Percentiles rank a stretch among this genome's conserved stretches.
These are phyloP conservation scores for Platichthys flesus DNA, from an alignment of 2,113 vertebrate genomes.

Conservation along the genomic window DNA sequence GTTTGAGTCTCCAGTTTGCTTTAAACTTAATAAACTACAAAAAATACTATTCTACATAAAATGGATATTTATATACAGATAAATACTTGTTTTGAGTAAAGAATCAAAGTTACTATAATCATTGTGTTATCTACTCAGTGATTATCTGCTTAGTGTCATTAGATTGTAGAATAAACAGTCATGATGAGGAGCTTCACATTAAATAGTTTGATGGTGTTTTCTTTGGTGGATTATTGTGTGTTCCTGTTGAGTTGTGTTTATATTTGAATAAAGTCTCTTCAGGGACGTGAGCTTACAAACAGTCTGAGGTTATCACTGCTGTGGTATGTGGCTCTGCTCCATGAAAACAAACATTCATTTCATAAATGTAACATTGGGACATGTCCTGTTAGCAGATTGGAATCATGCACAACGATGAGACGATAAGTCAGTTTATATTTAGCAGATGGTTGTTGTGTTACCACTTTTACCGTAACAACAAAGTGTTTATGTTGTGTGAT, in stretches of 20 bases:
- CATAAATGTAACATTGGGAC: neutral
- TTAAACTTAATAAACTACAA: too few species aligned
- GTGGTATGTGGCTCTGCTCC: neutral
- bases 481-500: too few species aligned
- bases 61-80: too few species aligned
- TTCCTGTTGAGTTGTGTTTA: neutral
- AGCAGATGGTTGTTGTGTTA: too few species aligned
- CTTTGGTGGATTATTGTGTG: neutral
- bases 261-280: neutral
- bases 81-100: too few species aligned
- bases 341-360: neutral
- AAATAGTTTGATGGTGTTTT: neutral
- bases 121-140: too few species aligned
- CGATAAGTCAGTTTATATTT: too few species aligned
- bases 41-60: too few species aligned
- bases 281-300: neutral
- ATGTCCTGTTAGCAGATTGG: neutral
- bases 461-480: too few species aligned
- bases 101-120: too few species aligned
- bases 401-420: neutral
- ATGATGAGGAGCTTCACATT: neutral
- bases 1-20: too few species aligned
- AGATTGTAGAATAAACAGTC: too few species aligned
- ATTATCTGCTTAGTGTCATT: neutral
- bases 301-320: neutral